Evolutionary conservation across 1,140 invertebrate genomes (phyloP), one percentile per base, ranked within the genome.

Genomic region (Propsilocerus akamusi): DNA sequence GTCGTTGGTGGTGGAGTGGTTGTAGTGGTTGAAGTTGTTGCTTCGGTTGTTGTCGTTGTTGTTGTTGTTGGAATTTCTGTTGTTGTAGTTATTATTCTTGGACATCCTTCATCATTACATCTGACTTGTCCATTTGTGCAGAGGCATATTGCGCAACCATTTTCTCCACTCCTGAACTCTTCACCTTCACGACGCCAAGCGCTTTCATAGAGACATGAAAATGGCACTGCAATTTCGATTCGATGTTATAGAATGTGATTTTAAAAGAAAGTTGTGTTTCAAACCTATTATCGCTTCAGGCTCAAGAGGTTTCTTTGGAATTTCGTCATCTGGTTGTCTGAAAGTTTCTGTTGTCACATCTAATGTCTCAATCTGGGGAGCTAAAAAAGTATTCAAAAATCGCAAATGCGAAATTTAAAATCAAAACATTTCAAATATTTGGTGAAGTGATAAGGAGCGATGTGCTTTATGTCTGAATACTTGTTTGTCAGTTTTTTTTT

Each of bases 121-220:
- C 72, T 72, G 25, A 78, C 70, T 22, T 69, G 64, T 5, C 77
- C 74, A 11, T 57, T 53, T 32, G 58, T 61, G 57, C 81, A 84
- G 46, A 67, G 67, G 58, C 81, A 83, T 22, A 72, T 65, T 0
- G 76, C 77, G 61, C 81, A 83, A 50, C 68, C 68, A 59, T 77
- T 74, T 50, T 78, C 71, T 10, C 76, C 76, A 5, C 24, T 54
- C 2, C 30, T 53, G 24, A 57, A 57, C 20, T 54, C 46, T 30
- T 57, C 54, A 32, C 49, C 46, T 49, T 81, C 76, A 2, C 66
- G 60, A 62, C 77, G 80, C 47, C 59, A 63, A 53, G 66, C 59
- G 10, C 72, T 73, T 41, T 76, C 67, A 52, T 71, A 66, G 30
- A 56, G 54, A 57, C 73, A 75, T 24, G 58, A 58, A 49, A 61